Base-by-base conservation (phyloP, 2,797 vertebrate genomes). In the Nasua narica region DNA sequence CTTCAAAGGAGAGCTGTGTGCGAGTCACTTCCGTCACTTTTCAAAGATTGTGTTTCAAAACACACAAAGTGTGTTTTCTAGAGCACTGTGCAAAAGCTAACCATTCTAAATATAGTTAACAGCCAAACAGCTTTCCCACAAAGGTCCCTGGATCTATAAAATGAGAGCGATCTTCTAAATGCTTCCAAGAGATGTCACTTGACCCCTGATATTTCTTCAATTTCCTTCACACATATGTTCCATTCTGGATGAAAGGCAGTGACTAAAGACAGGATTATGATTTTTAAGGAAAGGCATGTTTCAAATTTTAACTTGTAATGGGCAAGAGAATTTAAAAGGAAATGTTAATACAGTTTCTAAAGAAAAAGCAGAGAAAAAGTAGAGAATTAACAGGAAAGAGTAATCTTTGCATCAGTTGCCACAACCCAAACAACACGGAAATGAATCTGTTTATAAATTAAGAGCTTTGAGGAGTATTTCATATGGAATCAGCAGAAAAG, bases 321-420 rank as follows among this genome's bases (percentile, higher is more conserved):
- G 35, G 23, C 25, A 50, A 18, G 10, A 85, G 35, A 95, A 90
- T 11, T 62, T 62, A 3, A 70, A 69, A 76, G 65, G 32, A 92
- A 88, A 95, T 27, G 12, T 54, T 91, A 89, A 84, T 32, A 91
- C 29, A 11, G 32, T 78, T 95, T 90, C 69, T 92, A 77, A 69
- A 88, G 62, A 86, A 72, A 85, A 78, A 74, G 27, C 27, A 6
- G 43, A 78, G 52, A 65, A 78, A 70, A 94, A 48, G 58, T 19
- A 79, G n/a, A 79, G 18, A 60, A 70, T 1, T 72, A 65, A 90
- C 7, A 56, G 54, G 5, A 85, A 96, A 94, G 10, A 56, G 27
- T 15, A 81, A 72, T 52, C 46, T 56, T 27, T 54, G 29, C 35
- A 7, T 72, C 43, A 65, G 40, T 1, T n/a, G 32, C 5, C 46